These are phyloP conservation scores for Andrena hattorfiana DNA, from an alignment of 2,888 invertebrate genomes.

Conservation along the genomic window DNA sequence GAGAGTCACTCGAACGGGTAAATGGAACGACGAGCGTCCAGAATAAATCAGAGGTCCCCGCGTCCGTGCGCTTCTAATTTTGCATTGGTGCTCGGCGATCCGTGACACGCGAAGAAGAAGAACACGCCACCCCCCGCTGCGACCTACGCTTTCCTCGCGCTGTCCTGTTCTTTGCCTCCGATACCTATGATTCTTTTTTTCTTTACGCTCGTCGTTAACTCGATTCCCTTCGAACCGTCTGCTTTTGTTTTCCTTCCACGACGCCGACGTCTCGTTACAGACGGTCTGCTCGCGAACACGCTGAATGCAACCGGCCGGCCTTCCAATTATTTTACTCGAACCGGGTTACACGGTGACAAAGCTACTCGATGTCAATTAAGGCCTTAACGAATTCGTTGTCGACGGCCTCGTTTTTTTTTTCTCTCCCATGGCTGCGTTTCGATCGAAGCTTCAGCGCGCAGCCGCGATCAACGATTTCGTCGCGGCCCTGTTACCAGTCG, in stretches of 20 bases:
- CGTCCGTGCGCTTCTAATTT: constrained; percentile 16
- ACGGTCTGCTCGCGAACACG: constrained; percentile 23
- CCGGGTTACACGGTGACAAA: constrained; percentile 41
- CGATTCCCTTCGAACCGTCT: constrained; percentile 1
- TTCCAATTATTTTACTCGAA: constrained; percentile 59
- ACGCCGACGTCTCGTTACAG: constrained; percentile 32
- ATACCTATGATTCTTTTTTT: constrained; percentile 14
- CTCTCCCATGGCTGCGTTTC: background rate
- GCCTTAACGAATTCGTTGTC: constrained; percentile 55
- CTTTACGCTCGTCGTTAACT: background rate
- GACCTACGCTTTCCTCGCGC: background rate
- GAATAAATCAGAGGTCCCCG: background rate
- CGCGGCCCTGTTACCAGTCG: constrained; percentile 30
- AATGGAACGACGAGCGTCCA: constrained; percentile 3
- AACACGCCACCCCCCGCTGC: background rate
- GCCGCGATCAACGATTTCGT: constrained; percentile 27
- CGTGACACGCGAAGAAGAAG: constrained; percentile 28
- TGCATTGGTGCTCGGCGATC: constrained; percentile 19
- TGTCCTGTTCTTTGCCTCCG: background rate
- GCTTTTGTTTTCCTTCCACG: constrained; percentile 19
- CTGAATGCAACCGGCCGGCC: constrained; percentile 6
- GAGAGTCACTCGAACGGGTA: constrained; percentile 7
- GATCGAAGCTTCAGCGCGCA: background rate
- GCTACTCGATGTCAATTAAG: constrained; percentile 57
- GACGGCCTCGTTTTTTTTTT: background rate